Evolutionary conservation across 2,888 invertebrate genomes (phyloP), one percentile per base, ranked within the genome.

Genomic region (Anoplius nigerrimus): DNA sequence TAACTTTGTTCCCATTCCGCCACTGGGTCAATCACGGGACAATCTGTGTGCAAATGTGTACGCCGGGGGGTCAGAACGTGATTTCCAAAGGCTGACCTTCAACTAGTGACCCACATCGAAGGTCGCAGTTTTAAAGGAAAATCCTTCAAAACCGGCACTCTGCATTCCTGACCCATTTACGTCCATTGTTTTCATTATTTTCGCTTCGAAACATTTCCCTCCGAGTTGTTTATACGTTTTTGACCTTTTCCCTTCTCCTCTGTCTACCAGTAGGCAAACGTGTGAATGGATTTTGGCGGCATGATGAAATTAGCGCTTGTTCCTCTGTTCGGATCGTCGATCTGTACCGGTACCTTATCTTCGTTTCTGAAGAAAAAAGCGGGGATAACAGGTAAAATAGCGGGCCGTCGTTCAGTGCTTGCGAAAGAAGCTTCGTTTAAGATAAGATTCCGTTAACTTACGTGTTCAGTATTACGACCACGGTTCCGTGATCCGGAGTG

Each of bases 51-150:
- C 24, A 24, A 24, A 24, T 24, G 24, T 24, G 24, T 51, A n/a
- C 51, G 20, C n/a, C n/a, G 56, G 2, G 42, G 11, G 21, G 16
- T 56, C 69, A 6, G 76, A 62, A 18, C 27, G 42, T 24, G 61
- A 71, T 72, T 68, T 71, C 67, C 74, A 71, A 66, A 70, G 68
- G 65, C 71, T 74, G 66, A 76, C 81, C 81, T 81, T 81, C 82
- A 58, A 75, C 81, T 71, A 66, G 72, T 81, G 73, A 81, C 81
- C 81, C 64, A 81, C 55, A 82, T 80, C 60, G 63, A 59, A 48
- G 56, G 27, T 63, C 48, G 48, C 54, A 65, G 69, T 66, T 61
- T 66, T 67, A 71, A 73, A 55, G 46, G 57, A 66, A 48, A 66
- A 76, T 76, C 80, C 73, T 80, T 75, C 75, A 66, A 57, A 67